Conservation (phyloP, 2,797 vertebrate genomes). For the Anguilla megastoma region DNA sequence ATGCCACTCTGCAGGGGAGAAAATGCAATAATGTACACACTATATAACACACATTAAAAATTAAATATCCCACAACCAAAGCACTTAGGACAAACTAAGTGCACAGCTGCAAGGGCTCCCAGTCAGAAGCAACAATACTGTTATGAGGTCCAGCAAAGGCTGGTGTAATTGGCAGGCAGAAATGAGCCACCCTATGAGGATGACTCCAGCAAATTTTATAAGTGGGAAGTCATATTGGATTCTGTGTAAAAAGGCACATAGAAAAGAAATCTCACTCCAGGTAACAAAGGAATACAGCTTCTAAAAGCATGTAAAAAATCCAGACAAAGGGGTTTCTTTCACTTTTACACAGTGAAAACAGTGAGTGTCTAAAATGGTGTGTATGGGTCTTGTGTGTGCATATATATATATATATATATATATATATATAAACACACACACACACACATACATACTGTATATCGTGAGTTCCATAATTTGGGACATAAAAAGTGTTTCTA, state of each 20-base stretch:
- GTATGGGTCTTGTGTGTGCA: no score
- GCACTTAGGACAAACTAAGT: background rate
- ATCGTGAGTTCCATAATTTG: no score
- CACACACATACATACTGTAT: no score
- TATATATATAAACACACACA: no score
- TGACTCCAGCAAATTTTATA: background rate
- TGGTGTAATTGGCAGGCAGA: background rate
- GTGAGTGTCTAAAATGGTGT: no score
- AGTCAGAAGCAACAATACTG: background rate
- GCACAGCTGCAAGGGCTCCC: background rate
- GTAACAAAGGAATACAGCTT: background rate
- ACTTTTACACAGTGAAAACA: background rate
- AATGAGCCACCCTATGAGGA: background rate
- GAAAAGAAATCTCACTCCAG: background rate
- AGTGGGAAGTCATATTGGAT: background rate
- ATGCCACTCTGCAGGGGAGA: constrained; percentile 59
- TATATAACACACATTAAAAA: constrained; percentile 30
- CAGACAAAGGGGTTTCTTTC: background rate
- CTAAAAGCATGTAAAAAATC: background rate
- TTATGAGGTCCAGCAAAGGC: background rate
- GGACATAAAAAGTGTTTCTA: no score
- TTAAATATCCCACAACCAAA: background rate
- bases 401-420: no score
- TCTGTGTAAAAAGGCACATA: background rate
- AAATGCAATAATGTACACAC: background rate